phyloP scores from a whole-genome alignment of 1,140 invertebrate genomes.

The Apis dorsata region DNA sequence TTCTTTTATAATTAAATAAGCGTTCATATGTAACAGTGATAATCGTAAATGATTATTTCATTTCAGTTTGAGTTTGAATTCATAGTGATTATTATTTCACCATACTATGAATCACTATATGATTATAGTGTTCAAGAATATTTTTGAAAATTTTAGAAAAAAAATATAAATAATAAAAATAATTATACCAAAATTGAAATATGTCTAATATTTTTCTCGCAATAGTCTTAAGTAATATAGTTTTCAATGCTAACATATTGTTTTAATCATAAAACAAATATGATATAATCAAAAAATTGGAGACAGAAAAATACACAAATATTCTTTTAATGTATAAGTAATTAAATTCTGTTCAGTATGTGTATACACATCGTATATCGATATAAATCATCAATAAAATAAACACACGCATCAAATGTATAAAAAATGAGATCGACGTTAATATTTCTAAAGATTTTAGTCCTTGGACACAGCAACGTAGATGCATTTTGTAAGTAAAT shows the following conservation, averaged over 20 bases:
- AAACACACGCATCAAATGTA: not conserved
- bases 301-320: not conserved
- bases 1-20: not conserved
- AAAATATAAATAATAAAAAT: not conserved
- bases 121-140: not conserved
- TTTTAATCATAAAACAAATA: not conserved
- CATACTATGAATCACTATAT: not conserved
- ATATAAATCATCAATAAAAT: not conserved
- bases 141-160: not conserved
- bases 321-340: not conserved
- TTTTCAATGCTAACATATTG: not conserved
- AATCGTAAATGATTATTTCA: not conserved
- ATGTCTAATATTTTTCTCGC: not conserved
- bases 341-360: not conserved
- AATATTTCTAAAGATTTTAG: not conserved
- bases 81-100: not conserved
- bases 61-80: not conserved
- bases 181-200: not conserved
- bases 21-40: not conserved
- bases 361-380: not conserved
- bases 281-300: constrained; percentile 1
- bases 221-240: not conserved
- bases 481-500: constrained; percentile 40
- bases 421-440: constrained; percentile 38
- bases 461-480: constrained; percentile 26